Evolutionary conservation across 1,140 invertebrate genomes (phyloP), one percentile per base, ranked within the genome.

Genomic region (Drosophila mayri): DNA sequence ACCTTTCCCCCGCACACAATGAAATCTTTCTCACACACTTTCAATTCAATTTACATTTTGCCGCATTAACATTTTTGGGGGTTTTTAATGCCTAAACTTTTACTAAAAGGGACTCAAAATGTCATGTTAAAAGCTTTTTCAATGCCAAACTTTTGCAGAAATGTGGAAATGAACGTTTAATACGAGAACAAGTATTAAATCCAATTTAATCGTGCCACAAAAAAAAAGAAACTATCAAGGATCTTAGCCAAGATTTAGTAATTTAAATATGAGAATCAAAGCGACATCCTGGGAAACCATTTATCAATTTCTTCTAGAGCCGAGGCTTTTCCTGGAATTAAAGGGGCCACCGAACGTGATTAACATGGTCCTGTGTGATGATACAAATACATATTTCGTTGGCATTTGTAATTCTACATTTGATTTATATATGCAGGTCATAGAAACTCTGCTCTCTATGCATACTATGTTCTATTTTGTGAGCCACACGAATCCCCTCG

Each of bases 21-120:
- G 49, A 52, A 37, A 46, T 47, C 58, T 38, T 62, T 54, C 40
- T 11, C 72, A 75, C 71, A 80, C 72, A 76, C 81, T 86, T 79
- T 79, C 54, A 79, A 76, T 87, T 82, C 81, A 86, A 86, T 86
- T 87, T 86, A 81, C 60, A 82, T 70, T 86, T 86, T 82, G 49
- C 59, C 46, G 81, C 77, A 84, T 85, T 81, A 84, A 80, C 60
- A 62, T 66, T 73, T 79, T 37, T 71, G 64, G 52, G 43, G 43
- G 38, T 47, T 73, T 73, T 72, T 72, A 73, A 73, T 73, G 70
- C 67, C 66, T 0, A 72, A 73, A 73, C 43, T 72, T 72, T 73
- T 22, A 10, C 37, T 10, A 11, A 16, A 30, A 46, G 47, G 32
- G 38, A 38, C 32, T 22, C 20, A 38, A 16, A 40, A 61, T 74